Conservation (phyloP, 2,113 vertebrate genomes). For the Mirounga angustirostris region DNA sequence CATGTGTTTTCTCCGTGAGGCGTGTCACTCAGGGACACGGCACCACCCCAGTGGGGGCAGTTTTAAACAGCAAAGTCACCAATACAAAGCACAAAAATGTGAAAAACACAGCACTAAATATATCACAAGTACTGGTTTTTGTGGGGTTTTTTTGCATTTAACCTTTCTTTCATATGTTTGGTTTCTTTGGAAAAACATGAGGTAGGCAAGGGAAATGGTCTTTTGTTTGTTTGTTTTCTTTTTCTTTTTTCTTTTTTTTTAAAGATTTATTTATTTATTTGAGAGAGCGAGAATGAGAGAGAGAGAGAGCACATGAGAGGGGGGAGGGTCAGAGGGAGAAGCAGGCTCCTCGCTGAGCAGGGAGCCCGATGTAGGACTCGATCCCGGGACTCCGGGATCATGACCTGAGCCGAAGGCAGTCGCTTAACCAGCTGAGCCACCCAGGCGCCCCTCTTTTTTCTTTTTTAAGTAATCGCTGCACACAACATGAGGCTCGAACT, state of each 20-base stretch:
- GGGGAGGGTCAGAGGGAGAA: too few species aligned
- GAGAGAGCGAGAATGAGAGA: not conserved
- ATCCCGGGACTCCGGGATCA: too few species aligned
- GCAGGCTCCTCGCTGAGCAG: too few species aligned
- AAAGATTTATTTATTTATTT: not conserved
- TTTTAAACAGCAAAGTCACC: not conserved
- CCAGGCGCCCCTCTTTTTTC: not conserved
- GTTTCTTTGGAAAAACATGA: not conserved
- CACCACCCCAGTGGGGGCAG: not conserved
- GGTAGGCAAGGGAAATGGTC: not conserved
- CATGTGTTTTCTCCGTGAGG: not conserved
- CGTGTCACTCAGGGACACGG: too few species aligned
- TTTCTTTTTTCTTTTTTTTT: not conserved
- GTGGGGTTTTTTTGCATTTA: not conserved
- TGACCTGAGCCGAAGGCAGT: too few species aligned
- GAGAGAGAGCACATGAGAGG: not conserved
- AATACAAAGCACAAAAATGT: constrained; percentile 19
- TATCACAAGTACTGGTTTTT: not conserved
- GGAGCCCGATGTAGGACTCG: too few species aligned
- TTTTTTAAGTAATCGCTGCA: not conserved
- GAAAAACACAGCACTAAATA: not conserved
- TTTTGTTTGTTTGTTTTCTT: not conserved
- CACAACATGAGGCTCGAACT: not conserved
- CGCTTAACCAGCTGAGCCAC: too few species aligned
- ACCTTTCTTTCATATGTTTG: not conserved